Conservation (phyloP, 1,140 invertebrate genomes). For the Cydia splendana region DNA sequence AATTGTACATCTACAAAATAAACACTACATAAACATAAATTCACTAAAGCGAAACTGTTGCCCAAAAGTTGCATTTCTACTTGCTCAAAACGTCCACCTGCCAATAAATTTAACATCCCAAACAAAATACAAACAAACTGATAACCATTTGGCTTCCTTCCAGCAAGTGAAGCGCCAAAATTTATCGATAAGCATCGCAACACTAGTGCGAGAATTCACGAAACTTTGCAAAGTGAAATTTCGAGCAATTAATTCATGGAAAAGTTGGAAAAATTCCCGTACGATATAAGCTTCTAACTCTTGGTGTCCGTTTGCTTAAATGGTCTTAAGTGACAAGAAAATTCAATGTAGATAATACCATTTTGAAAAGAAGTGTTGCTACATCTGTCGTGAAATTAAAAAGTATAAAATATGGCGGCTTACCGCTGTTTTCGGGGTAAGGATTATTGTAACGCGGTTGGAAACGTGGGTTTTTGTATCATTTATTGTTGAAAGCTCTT, state of each 20-base stretch:
- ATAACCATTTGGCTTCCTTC: slow-evolving; percentile 31
- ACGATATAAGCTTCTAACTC: slow-evolving; percentile 10
- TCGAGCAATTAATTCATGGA: slow-evolving; percentile 51
- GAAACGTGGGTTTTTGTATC: neutral
- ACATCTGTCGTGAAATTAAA: slow-evolving; percentile 17
- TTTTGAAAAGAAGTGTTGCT: neutral
- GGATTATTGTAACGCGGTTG: neutral
- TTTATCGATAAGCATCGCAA: slow-evolving; percentile 40
- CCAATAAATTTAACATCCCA: slow-evolving; percentile 24
- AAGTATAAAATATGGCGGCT: slow-evolving; percentile 22
- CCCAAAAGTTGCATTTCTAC: neutral
- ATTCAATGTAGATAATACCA: neutral
- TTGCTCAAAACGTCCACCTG: slow-evolving; percentile 10
- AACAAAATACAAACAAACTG: slow-evolving; percentile 7
- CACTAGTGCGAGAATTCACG: slow-evolving; percentile 37
- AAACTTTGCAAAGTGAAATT: slow-evolving; percentile 53
- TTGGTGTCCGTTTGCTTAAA: slow-evolving; percentile 1
- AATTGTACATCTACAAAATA: no score
- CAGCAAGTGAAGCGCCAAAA: slow-evolving; percentile 32
- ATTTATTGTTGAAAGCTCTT: neutral
- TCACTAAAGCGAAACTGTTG: neutral
- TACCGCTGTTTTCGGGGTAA: neutral
- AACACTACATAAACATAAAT: no score
- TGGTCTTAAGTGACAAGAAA: neutral
- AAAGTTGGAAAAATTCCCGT: slow-evolving; percentile 2